Evolutionary conservation across 2,113 vertebrate species (phyloP).

Genomic region (Leptobrachium leishanense): DNA sequence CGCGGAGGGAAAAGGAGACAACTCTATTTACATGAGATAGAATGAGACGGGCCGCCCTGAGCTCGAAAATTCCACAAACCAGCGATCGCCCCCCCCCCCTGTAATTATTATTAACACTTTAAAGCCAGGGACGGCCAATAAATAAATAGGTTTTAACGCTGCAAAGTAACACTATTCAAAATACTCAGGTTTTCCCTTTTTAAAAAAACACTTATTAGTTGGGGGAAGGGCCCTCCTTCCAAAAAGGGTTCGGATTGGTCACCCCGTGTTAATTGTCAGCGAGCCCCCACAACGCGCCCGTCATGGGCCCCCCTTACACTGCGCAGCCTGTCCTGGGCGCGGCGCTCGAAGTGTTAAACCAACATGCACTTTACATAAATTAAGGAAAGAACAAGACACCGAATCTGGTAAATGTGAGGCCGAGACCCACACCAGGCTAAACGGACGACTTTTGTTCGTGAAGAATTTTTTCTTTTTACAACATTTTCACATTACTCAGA

Average conservation of each 20-base stretch:
- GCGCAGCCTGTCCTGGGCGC: neutral
- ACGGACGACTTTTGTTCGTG: slow-evolving; percentile 92
- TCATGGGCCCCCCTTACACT: too few relatives aligned
- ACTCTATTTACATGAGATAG: too few relatives aligned
- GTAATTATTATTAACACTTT: slow-evolving; percentile 65
- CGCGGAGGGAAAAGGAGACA: too few relatives aligned
- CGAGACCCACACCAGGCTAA: slow-evolving; percentile 84
- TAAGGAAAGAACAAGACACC: slow-evolving; percentile 90
- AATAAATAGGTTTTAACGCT: slow-evolving; percentile 82
- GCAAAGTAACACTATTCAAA: slow-evolving; percentile 82
- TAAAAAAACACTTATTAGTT: slow-evolving; percentile 59
- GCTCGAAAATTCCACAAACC: too few relatives aligned
- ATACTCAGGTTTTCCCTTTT: slow-evolving; percentile 61
- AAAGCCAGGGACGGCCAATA: slow-evolving; percentile 93
- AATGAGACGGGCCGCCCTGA: too few relatives aligned
- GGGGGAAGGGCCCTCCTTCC: slow-evolving; percentile 69
- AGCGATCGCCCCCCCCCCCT: too few relatives aligned
- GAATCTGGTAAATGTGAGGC: slow-evolving; percentile 91
- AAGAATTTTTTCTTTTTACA: slow-evolving; percentile 76
- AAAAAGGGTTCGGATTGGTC: slow-evolving; percentile 67
- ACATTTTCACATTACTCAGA: slow-evolving; percentile 99
- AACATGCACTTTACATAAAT: slow-evolving; percentile 98
- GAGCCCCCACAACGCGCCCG: too few relatives aligned
- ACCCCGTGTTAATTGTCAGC: slow-evolving; percentile 53
- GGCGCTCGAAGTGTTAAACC: slow-evolving; percentile 93